Evolutionary conservation across 2,888 invertebrate species (phyloP), one percentile per base, ranked within the genome.

Genomic region (Cheilosia vulpina): DNA sequence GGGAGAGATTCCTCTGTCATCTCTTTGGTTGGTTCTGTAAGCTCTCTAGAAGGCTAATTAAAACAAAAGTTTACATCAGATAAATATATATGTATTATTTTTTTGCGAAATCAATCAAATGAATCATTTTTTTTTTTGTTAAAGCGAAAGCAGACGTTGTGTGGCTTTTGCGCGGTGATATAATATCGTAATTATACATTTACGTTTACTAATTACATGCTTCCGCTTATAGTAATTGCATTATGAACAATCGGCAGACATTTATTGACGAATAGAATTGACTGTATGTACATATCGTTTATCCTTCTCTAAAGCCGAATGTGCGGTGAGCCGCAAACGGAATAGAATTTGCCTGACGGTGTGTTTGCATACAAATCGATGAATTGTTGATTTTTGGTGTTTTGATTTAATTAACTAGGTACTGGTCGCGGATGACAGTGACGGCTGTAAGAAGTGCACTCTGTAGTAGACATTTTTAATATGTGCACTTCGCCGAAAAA

Each of bases 201-300:
- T 27, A 27, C 27, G 6, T 77, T 60, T 38, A 45, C 31, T 62
- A 76, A 76, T 77, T 71, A 57, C 41, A 82, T 17, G 71, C 41
- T 77, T 82, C 82, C 82, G 76, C 15, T 72, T 60, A 45, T 4
- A 45, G 65, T 38, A 65, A 76, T 68, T 77, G 68, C 34, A 60
- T 62, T 68, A 58, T 52, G 41, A 63, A 68, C 66, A 0, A 41
- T 24, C 58, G 72, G 7, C 52, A 38, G 41, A 60, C 19, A 41
- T 50, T 27, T 52, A 60, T 9, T 1, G 13, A 38, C 21, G 34
- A 13, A 21, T 1, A 19, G 4, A 47, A 19, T 21, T 69, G 9
- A 13, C 17, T 45, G 31, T 43, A 45, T 41, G 41, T 21, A 31
- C 31, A 31, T 41, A 6, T 27, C 9, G 13, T 24, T 7, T 11